Conservation (phyloP, 2,888 invertebrate species). For the Marasmarcha lunaedactyla region DNA sequence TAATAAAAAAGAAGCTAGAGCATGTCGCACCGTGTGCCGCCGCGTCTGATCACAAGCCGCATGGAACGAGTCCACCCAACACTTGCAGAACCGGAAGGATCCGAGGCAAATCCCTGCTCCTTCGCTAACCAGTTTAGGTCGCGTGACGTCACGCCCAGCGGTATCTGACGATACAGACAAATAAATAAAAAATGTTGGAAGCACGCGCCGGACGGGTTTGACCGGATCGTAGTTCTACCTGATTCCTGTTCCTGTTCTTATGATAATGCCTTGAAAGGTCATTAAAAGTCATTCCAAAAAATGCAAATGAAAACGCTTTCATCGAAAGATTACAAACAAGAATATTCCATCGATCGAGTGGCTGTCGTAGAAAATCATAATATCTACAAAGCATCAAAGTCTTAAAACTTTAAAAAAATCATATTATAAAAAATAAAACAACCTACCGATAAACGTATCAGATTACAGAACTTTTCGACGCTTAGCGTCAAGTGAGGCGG, state of each 20-base stretch:
- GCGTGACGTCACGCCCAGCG: conserved; percentile 68
- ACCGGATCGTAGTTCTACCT: conserved; percentile 70
- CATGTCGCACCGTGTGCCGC: conserved; percentile 23
- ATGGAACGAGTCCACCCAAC: conserved; percentile 60
- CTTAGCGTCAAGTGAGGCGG: no score
- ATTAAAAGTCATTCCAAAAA: not conserved
- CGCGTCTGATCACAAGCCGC: conserved; percentile 53
- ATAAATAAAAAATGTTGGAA: conserved; percentile 71
- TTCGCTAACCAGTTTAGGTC: conserved; percentile 70
- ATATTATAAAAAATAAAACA: no score
- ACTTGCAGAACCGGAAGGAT: conserved; percentile 70
- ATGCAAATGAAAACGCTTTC: no score
- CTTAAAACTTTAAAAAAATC: no score
- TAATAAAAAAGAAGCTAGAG: not conserved
- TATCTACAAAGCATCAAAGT: no score
- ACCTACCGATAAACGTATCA: no score
- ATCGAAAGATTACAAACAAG: no score
- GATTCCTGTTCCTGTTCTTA: conserved; percentile 67
- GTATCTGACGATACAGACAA: conserved; percentile 68
- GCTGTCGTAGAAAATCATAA: no score
- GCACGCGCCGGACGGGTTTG: conserved; percentile 69
- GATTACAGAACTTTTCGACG: no score
- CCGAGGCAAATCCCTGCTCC: conserved; percentile 69
- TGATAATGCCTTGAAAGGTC: conserved; percentile 27
- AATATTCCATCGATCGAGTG: no score